These are phyloP conservation scores for Drosophila azteca DNA, from an alignment of 1,140 invertebrate genomes.

Conservation along the genomic window DNA sequence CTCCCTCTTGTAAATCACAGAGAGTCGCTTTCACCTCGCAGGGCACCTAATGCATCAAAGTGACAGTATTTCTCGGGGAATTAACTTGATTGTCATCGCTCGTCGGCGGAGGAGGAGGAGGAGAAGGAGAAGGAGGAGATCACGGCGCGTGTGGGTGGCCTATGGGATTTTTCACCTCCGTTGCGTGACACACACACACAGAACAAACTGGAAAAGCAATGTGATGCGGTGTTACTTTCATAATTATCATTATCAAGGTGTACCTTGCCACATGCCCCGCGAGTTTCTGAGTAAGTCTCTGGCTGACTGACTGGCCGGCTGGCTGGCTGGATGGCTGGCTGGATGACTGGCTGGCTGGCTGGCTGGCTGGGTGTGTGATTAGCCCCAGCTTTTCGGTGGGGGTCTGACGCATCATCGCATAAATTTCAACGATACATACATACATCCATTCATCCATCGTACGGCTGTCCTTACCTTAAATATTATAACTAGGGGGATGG, in stretches of 20 bases:
- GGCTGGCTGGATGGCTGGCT: not conserved
- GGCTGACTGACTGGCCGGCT: not conserved
- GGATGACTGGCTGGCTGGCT: not conserved
- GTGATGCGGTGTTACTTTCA: constrained; percentile 45
- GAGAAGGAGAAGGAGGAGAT: not conserved
- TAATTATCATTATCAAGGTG: constrained; percentile 53
- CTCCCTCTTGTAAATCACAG: constrained; percentile 4
- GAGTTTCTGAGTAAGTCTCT: not conserved
- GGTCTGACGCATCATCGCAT: constrained; percentile 41
- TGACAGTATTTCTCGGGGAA: constrained; percentile 14
- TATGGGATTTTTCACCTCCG: constrained; percentile 21
- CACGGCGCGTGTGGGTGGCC: not conserved
- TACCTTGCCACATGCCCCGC: constrained; percentile 10
- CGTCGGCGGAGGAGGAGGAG: not conserved
- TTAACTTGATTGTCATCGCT: not conserved
- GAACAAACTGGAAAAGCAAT: not conserved
- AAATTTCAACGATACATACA: not conserved
- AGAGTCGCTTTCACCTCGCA: constrained; percentile 18
- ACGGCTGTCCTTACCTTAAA: constrained; percentile 41
- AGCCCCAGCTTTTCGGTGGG: constrained; percentile 6
- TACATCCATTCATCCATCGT: constrained; percentile 23
- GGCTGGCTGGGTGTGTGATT: constrained; percentile 45
- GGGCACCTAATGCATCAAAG: constrained; percentile 20
- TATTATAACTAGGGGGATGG: not conserved
- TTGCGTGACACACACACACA: constrained; percentile 44